A percentile compares a stretch with the other conserved stretches of the same genome.
phyloP scores from a whole-genome alignment of 2,113 vertebrate genomes.

The Amia ocellicauda region DNA sequence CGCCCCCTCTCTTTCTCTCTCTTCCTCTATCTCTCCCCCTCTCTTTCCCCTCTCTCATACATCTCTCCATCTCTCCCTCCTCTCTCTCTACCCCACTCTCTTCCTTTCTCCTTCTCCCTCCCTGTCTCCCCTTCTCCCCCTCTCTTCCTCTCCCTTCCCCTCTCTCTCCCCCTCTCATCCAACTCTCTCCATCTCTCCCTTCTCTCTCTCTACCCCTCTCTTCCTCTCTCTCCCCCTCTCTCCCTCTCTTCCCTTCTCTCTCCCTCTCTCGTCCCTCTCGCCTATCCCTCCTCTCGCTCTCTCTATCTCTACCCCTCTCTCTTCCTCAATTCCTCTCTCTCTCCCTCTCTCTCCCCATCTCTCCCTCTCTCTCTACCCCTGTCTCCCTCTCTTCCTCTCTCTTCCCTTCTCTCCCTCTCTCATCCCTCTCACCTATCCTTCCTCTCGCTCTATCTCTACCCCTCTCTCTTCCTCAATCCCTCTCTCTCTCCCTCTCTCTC shows the following conservation, averaged over 20 bases:
- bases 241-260: no score
- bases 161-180: neutral
- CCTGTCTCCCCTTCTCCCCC: no score
- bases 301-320: conserved; percentile 6
- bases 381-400: neutral
- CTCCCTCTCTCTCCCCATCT: neutral
- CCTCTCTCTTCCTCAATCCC: conserved; percentile 8
- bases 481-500: conserved; percentile 1
- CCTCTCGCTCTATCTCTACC: neutral
- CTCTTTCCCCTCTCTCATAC: conserved; percentile 10
- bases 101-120: neutral
- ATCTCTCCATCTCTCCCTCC: conserved; percentile 19
- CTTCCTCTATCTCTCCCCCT: conserved; percentile 1
- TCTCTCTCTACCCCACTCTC: neutral
- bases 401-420: conserved; percentile 15
- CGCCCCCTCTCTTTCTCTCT: neutral
- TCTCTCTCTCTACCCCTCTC: no score
- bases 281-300: neutral
- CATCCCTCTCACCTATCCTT: neutral
- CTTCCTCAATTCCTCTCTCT: conserved; percentile 1
- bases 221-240: no score
- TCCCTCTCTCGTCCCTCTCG: no score
- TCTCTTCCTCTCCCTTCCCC: conserved; percentile 18
- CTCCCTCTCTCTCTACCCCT: conserved; percentile 7
- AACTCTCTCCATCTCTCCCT: no score